Evolutionary conservation across 2,797 vertebrate genomes (phyloP).

Genomic region (Ctenochaetus hawaiiensis): DNA sequence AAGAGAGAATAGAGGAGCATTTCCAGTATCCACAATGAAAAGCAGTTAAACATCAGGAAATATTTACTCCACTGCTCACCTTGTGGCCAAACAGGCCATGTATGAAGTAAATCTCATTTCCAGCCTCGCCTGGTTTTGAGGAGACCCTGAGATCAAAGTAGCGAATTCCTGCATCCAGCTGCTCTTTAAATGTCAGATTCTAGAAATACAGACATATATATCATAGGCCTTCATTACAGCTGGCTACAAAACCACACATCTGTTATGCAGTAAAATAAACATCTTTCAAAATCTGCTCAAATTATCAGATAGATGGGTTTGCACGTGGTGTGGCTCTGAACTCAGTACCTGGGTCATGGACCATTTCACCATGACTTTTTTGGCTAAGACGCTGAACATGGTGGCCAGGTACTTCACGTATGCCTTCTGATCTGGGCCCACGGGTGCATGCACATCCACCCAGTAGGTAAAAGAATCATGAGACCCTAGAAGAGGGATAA

Average conservation of each 20-base stretch:
- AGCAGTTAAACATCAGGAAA: neutral
- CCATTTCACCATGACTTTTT: conserved; percentile 98
- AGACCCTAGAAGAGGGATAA: conserved; percentile 85
- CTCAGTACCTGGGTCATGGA: conserved; percentile 92
- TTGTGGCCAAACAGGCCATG: conserved; percentile 96
- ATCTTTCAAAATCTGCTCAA: neutral
- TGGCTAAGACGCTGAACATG: conserved; percentile 91
- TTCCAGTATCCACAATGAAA: neutral
- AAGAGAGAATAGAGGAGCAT: neutral
- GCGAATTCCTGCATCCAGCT: conserved; percentile 95
- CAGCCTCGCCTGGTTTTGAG: conserved; percentile 91
- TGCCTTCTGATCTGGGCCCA: conserved; percentile 94
- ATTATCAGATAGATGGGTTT: neutral
- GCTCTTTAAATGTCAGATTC: conserved; percentile 95
- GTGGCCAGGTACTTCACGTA: conserved; percentile 92
- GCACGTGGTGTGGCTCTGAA: neutral
- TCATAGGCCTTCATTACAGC: neutral
- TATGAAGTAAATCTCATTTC: conserved; percentile 95
- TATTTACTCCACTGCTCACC: conserved; percentile 65
- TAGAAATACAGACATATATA: conserved; percentile 24
- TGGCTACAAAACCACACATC: neutral
- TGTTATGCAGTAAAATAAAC: neutral
- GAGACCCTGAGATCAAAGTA: conserved; percentile 98
- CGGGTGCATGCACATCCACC: conserved; percentile 96
- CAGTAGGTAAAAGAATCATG: conserved; percentile 99